These are phyloP conservation scores for Mastigias papua DNA, from an alignment of 30 jellyfish, hydroid and myxozoan species.

Conservation along the genomic window DNA sequence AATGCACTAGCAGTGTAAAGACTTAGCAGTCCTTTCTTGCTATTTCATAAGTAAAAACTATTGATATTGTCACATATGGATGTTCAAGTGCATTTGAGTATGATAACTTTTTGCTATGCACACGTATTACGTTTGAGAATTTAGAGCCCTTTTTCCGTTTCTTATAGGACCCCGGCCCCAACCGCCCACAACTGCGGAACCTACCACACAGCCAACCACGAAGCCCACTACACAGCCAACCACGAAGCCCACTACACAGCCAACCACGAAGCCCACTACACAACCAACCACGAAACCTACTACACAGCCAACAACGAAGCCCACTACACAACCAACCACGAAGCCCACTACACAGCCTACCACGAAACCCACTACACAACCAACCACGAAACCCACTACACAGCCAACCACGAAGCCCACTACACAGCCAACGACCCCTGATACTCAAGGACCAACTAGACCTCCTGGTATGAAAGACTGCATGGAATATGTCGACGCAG, in stretches of 20 bases:
- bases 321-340: conserved; percentile 8
- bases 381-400: conserved; percentile 3
- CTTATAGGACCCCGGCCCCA: too few species aligned
- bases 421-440: conserved; percentile 26
- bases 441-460: not conserved
- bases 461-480: conserved; percentile 27
- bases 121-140: too few species aligned
- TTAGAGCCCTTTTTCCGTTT: too few species aligned
- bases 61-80: too few species aligned
- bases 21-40: too few species aligned
- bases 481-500: conserved; percentile 46
- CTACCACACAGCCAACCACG: too few species aligned
- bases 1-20: too few species aligned
- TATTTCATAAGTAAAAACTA: too few species aligned
- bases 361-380: not conserved
- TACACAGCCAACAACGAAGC: not conserved
- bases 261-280: conserved; percentile 20
- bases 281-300: conserved; percentile 6
- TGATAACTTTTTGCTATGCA: too few species aligned
- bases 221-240: conserved; percentile 36
- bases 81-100: too few species aligned
- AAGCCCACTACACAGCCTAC: conserved; percentile 27
- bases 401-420: conserved; percentile 28
- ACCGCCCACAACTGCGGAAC: too few species aligned
- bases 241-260: not conserved